Evolutionary conservation across 2,888 invertebrate species (phyloP), one percentile per base, ranked within the genome.

Genomic region (Kuschelorhynchus macadamiae): DNA sequence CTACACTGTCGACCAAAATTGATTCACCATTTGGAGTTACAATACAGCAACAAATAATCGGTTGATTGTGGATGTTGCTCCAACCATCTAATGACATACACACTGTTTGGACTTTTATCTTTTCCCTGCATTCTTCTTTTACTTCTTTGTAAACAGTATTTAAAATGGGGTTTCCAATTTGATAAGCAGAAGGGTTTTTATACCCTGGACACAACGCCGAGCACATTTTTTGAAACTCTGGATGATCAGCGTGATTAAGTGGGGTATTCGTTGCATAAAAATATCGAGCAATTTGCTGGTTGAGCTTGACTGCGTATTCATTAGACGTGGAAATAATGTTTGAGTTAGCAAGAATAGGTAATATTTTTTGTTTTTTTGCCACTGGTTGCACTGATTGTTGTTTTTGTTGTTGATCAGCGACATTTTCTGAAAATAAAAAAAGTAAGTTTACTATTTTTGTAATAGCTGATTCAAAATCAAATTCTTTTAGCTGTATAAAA

Each of bases 71-170:
- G 3, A 44, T 2, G 18, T 59, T 47, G 16, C 36, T 47, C 47
- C 59, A 59, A 47, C 59, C 57, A 46, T 59, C 59, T 17, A 47
- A 9, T 20, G 47, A 36, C 49, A 47, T 59, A 25, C 49, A 36
- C 9, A 36, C 47, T 20, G 39, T 49, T 20, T 57, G 25, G 8
- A n/a, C n/a, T n/a, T n/a, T n/a, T n/a, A n/a, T n/a, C n/a, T n/a
- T n/a, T n/a, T n/a, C n/a, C n/a, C n/a, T n/a, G n/a, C n/a, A n/a
- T n/a, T n/a, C n/a, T n/a, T n/a, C n/a, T n/a, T n/a, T n/a, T n/a
- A n/a, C n/a, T n/a, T n/a, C n/a, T n/a, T n/a, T n/a, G n/a, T n/a
- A n/a, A n/a, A n/a, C n/a, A n/a, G n/a, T n/a, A n/a, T n/a, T 44
- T 47, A 55, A 41, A 46, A 44, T 20, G 30, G 52, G 16, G 9